These are phyloP conservation scores for Steinernema khuongi DNA, from an alignment of 1,140 invertebrate species.

Conservation along the genomic window DNA sequence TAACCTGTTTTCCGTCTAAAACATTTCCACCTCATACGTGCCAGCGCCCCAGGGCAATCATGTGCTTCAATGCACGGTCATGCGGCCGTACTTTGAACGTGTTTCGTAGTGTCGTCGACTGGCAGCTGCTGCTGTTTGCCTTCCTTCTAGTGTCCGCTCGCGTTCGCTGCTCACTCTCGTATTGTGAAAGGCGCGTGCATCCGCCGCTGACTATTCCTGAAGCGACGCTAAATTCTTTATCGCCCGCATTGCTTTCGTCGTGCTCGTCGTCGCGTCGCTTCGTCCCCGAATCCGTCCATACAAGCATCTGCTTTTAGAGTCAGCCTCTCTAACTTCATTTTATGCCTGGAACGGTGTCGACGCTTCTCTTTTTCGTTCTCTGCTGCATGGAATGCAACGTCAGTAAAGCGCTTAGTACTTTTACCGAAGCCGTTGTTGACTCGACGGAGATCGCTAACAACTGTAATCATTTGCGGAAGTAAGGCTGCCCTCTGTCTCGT, in stretches of 20 bases:
- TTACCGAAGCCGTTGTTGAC: constrained; percentile 10
- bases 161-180: too few relatives aligned
- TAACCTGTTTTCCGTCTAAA: too few relatives aligned
- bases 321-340: background rate
- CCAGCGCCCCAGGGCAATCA: background rate
- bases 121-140: background rate
- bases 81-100: background rate
- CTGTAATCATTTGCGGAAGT: constrained; percentile 10
- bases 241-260: background rate
- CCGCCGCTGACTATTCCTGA: background rate
- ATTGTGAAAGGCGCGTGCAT: too few relatives aligned
- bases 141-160: background rate
- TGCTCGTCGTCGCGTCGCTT: background rate
- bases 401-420: constrained; percentile 3
- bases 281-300: too few relatives aligned
- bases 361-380: background rate
- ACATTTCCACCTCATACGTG: too few relatives aligned
- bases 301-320: background rate
- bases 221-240: background rate
- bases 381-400: constrained; percentile 4
- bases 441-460: constrained; percentile 7
- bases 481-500: background rate
- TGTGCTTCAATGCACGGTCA: background rate
- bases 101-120: background rate
- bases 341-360: constrained; percentile 8